Conservation (phyloP, 2,888 invertebrate species). For the Idaea dimidiata region DNA sequence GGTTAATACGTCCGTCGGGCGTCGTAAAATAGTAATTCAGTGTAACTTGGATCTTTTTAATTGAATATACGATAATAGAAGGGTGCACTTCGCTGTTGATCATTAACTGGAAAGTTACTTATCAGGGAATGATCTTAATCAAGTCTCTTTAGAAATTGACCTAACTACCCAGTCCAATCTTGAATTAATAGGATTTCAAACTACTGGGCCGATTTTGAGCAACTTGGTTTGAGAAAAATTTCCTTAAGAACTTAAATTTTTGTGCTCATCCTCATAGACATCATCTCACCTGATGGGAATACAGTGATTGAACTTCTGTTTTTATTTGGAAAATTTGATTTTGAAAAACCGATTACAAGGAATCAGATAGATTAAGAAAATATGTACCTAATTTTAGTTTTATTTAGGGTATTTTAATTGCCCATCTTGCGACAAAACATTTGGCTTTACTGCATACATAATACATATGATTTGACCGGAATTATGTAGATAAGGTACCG, state of each 20-base stretch:
- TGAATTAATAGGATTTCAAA: too few species aligned
- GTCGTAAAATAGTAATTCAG: background rate
- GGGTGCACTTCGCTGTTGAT: background rate
- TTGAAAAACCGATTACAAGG: background rate
- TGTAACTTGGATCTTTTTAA: background rate
- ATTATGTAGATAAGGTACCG: background rate
- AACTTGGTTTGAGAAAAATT: too few species aligned
- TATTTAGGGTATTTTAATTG: background rate
- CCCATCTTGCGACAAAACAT: background rate
- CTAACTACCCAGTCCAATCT: too few species aligned
- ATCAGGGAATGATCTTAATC: background rate
- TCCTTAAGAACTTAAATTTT: too few species aligned
- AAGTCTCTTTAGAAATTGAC: background rate
- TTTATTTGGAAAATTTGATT: background rate
- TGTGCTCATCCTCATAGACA: too few species aligned
- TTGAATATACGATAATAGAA: background rate
- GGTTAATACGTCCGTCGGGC: background rate
- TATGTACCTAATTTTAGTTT: background rate
- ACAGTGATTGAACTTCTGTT: too few species aligned
- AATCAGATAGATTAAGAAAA: background rate
- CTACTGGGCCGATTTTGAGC: too few species aligned
- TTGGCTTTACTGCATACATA: background rate
- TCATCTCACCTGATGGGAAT: too few species aligned
- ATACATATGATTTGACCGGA: background rate
- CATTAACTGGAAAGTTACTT: background rate